Base-by-base conservation (phyloP, 2,797 vertebrate genomes). In the Pseudomugil tenellus region DNA sequence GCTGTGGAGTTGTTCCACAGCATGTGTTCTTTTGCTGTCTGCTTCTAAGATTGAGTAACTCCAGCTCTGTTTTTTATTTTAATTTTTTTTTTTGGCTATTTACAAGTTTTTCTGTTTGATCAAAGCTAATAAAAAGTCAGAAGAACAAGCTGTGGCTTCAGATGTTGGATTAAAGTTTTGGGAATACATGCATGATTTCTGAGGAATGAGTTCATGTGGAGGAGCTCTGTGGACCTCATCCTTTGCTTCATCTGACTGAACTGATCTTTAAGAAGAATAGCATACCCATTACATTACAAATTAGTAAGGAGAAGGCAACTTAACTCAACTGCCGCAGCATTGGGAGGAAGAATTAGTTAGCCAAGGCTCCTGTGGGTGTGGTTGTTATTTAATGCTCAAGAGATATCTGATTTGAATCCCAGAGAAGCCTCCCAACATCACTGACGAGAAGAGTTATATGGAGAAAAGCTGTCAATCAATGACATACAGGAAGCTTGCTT, bases 61-160 rank as follows among this genome's bases (percentile, higher is more conserved):
- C 76, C 61, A 76, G 80, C 76, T 74, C 72, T 85, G 59, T 39
- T 3, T n/a, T n/a, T n/a, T n/a, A n/a, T n/a, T n/a, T n/a, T n/a
- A n/a, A n/a, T n/a, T n/a, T n/a, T 29, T 29, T 29, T 74, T 87
- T 80, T 83, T 80, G 76, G 75, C 85, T 79, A 87, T 89, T 87
- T 84, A 75, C 65, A 86, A 79, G 58, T 87, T 65, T 84, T 80
- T 66, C 58, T 70, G 82, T 89, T 89, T 90, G 81, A 92, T 92
- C 84, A 84, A 67, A 0, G 56, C 70, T 81, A 85, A 89, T 85
- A 87, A 76, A 90, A 87, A 61, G 52, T 63, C 87, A 83, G 73
- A 83, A 67, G 68, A 29, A 6, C 76, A 79, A 69, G 39, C 65
- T 80, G 74, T 80, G 68, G 74, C 58, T 67, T 35, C 53, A 71